These are phyloP conservation scores for Formica selysi DNA, from an alignment of 1,140 invertebrate species.

Conservation along the genomic window DNA sequence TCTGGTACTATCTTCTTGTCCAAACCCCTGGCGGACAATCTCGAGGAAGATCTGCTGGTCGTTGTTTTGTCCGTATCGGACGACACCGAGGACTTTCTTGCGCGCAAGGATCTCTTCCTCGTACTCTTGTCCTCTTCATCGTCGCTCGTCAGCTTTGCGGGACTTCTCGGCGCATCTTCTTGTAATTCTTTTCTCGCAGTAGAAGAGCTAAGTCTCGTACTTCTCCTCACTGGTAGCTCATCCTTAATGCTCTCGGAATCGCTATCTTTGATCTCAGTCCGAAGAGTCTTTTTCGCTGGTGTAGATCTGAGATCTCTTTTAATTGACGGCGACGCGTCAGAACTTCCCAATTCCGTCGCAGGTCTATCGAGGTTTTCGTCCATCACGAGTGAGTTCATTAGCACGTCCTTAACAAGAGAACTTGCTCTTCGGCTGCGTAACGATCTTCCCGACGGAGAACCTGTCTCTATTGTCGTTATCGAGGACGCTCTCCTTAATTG, in stretches of 20 bases:
- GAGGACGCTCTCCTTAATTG: constrained; percentile 19
- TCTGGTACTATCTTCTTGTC: background rate
- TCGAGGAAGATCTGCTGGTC: background rate
- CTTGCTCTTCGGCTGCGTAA: constrained; percentile 54
- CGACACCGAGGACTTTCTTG: constrained; percentile 37
- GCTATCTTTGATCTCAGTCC: background rate
- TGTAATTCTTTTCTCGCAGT: constrained; percentile 64
- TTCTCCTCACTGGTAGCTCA: constrained; percentile 49
- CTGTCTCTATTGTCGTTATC: background rate
- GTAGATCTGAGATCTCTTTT: constrained; percentile 30
- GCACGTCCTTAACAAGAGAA: constrained; percentile 63
- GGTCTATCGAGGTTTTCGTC: constrained; percentile 24
- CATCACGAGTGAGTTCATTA: constrained; percentile 11
- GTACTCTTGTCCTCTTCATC: constrained; percentile 7
- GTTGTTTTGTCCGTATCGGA: background rate
- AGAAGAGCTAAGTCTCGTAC: constrained; percentile 64
- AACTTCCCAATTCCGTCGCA: background rate
- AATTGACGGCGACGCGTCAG: background rate
- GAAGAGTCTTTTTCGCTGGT: constrained; percentile 42
- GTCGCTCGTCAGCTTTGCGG: constrained; percentile 39
- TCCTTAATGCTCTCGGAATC: constrained; percentile 31
- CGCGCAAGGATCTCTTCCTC: constrained; percentile 20
- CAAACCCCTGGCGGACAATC: background rate
- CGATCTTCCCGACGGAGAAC: background rate
- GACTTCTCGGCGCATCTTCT: background rate